These are phyloP conservation scores for Opisthograptis luteolata DNA, from an alignment of 2,888 invertebrate species.

Conservation along the genomic window DNA sequence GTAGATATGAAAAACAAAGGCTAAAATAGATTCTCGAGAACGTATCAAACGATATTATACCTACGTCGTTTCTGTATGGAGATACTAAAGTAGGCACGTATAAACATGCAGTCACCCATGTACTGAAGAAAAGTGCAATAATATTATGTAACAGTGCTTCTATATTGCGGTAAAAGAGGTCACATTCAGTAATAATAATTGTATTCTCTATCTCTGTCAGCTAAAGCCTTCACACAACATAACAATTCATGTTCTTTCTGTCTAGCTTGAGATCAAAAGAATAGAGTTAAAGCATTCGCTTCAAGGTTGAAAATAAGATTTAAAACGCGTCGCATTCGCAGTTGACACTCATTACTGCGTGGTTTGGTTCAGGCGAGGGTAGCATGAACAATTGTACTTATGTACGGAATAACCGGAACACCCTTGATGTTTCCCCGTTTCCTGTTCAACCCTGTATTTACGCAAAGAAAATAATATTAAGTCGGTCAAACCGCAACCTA, in stretches of 20 bases:
- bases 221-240: background rate
- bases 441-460: constrained; percentile 13
- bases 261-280: constrained; percentile 35
- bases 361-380: constrained; percentile 41
- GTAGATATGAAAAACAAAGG: too few relatives aligned
- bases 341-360: constrained; percentile 49
- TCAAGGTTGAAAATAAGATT: constrained; percentile 46
- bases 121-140: too few relatives aligned
- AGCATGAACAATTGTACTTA: constrained; percentile 24
- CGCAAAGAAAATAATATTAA: constrained; percentile 18
- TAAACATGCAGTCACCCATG: too few relatives aligned
- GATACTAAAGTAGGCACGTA: too few relatives aligned
- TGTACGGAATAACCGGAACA: constrained; percentile 6
- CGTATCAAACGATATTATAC: too few relatives aligned
- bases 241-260: constrained; percentile 28
- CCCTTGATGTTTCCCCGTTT: constrained; percentile 12
- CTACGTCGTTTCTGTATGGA: too few relatives aligned
- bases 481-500: constrained; percentile 18
- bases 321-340: constrained; percentile 42
- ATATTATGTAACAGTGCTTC: too few relatives aligned
- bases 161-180: background rate
- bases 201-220: background rate
- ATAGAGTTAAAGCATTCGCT: constrained; percentile 44
- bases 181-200: background rate
- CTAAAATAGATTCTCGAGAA: too few relatives aligned